A percentile compares a stretch with the other conserved stretches of the same genome.
Conservation (phyloP, 1,140 invertebrate genomes). For the Meloidogyne hapla region DNA sequence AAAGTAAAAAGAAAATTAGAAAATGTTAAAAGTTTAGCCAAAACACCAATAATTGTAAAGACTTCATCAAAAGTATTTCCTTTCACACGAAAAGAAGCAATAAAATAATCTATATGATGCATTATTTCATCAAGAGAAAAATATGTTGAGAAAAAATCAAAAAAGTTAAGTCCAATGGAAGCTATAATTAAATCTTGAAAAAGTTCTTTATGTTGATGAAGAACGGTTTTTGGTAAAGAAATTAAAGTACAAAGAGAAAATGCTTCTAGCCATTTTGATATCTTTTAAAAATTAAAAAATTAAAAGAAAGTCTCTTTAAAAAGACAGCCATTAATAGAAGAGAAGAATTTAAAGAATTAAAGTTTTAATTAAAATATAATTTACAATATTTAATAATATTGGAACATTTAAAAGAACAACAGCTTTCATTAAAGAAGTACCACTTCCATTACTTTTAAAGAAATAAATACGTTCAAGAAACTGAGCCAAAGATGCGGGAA, state of each 20-base stretch:
- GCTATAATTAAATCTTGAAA: neutral
- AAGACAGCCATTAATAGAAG: no score
- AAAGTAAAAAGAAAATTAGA: constrained; percentile 6
- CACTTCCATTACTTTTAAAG: neutral
- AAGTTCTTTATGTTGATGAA: neutral
- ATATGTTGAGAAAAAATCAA: constrained; percentile 6
- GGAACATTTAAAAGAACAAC: neutral
- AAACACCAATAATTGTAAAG: neutral
- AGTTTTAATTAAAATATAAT: neutral
- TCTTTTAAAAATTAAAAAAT: no score
- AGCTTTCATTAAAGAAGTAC: neutral
- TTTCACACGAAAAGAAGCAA: neutral
- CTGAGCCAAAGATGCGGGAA: neutral
- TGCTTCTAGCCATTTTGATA: constrained; percentile 5
- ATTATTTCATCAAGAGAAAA: constrained; percentile 3
- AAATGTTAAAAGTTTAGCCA: constrained; percentile 6
- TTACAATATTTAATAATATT: constrained; percentile 4
- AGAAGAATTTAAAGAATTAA: no score
- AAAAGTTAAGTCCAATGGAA: neutral
- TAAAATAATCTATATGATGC: neutral
- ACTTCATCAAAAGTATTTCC: constrained; percentile 1
- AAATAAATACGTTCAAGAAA: neutral
- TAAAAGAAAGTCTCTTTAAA: no score
- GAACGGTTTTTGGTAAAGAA: constrained; percentile 2
- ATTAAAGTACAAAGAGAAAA: neutral